Conservation (phyloP, 2,888 invertebrate genomes). For the Protonemura montana region DNA sequence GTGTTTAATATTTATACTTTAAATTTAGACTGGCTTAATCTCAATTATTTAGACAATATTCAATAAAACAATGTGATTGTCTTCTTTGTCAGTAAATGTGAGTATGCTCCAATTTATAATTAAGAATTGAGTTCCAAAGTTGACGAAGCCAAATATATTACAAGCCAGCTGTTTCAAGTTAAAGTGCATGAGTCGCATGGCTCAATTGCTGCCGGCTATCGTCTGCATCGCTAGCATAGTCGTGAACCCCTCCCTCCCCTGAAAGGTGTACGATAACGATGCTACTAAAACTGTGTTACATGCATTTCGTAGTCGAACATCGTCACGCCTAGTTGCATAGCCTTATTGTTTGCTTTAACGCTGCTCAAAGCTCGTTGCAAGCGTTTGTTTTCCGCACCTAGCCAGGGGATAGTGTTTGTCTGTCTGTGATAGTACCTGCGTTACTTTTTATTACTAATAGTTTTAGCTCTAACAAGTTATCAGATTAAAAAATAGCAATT, state of each 20-base stretch:
- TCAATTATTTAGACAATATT: no score
- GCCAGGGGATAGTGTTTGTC: not conserved
- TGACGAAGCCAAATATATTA: no score
- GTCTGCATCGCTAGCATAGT: not conserved
- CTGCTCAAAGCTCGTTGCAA: not conserved
- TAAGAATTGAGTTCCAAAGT: no score
- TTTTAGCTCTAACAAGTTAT: not conserved
- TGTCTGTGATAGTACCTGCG: slow-evolving; percentile 12
- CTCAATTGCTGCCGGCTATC: not conserved
- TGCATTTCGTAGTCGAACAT: not conserved
- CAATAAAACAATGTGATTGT: no score
- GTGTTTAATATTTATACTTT: no score
- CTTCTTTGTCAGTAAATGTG: no score
- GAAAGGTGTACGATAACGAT: not conserved
- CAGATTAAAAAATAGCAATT: not conserved
- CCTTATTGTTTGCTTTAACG: not conserved
- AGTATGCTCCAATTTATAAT: no score
- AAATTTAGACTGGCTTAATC: no score
- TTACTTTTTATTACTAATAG: not conserved
- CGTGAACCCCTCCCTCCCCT: not conserved
- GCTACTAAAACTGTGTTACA: not conserved
- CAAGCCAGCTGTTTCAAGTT: not conserved
- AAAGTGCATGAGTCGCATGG: not conserved
- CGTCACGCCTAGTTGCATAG: not conserved
- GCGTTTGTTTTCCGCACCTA: not conserved